Evolutionary conservation across 2,113 vertebrate genomes (phyloP).

Genomic region (Triplophysa siluroides): DNA sequence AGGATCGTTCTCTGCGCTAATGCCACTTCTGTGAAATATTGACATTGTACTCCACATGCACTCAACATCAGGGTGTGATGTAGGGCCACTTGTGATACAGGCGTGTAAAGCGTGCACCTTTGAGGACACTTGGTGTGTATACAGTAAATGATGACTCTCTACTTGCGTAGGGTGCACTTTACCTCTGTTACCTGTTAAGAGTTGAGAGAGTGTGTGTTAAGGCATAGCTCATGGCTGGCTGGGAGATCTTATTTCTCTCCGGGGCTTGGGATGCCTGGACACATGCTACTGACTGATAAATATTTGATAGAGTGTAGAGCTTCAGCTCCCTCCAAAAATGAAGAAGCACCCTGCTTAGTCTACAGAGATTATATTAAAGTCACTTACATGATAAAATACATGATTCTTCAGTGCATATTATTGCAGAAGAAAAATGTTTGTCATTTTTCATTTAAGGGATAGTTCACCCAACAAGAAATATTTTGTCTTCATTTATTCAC

Average conservation of each 20-base stretch:
- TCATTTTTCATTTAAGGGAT: too few species aligned
- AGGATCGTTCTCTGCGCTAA: background rate
- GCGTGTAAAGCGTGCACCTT: background rate
- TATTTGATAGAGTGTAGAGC: slow-evolving; percentile 37
- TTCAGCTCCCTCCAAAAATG: background rate
- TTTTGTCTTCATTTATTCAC: too few species aligned
- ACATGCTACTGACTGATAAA: slow-evolving; percentile 34
- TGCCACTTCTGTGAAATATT: slow-evolving; percentile 34
- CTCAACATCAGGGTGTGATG: background rate
- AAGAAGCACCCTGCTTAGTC: background rate
- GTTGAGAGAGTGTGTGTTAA: slow-evolving; percentile 23
- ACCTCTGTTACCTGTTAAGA: slow-evolving; percentile 22
- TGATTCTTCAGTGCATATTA: background rate
- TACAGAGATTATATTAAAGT: background rate
- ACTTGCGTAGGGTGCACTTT: background rate
- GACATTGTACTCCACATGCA: background rate
- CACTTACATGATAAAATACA: too few species aligned
- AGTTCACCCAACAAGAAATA: too few species aligned
- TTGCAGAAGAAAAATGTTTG: too few species aligned
- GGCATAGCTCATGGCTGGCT: background rate
- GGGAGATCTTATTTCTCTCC: slow-evolving; percentile 30
- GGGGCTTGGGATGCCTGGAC: slow-evolving; percentile 17
- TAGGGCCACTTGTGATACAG: background rate
- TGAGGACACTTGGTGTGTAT: background rate
- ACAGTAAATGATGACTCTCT: background rate